Base-by-base conservation (phyloP, 2,888 invertebrate species). In the Acanthococcus lagerstroemiae region DNA sequence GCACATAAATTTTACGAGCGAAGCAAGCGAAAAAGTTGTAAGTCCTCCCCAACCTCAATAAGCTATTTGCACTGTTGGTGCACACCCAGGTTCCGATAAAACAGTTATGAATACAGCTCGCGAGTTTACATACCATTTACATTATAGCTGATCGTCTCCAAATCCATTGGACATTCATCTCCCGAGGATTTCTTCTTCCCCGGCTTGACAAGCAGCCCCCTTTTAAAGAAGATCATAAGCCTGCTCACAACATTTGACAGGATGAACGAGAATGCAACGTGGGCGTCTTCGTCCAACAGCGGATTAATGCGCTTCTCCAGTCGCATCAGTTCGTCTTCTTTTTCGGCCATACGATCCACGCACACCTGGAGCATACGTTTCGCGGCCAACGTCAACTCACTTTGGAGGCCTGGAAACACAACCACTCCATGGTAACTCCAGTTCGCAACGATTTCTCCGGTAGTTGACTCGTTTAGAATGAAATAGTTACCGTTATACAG, bases 291-390 rank as follows among this genome's bases (percentile, higher is more conserved):
- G 76, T 97, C 96, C 44, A 99, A 79, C 56, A 99, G 79, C 0
- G 99, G 99, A 80, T 99, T 99, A 71, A 99, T 99, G 24, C 93
- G 92, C 77, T 97, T 96, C 77, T 99, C 99, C 48, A 99, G 77
- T 70, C 92, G 84, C 88, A 96, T 96, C 60, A 99, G 78, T 74
- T 90, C 86, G 70, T 95, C 93, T 75, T 97, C 97, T 70, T 93
- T 93, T 74, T 95, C 95, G 0, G 86, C 87, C 46, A 96, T 79
- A 70, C 91, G 82, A 70, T 90, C 87, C 0, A 93, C 88, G 74
- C 94, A 95, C 63, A 87, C 83, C 71, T 88, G 87, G 69, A 95
- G 75, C 91, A 96, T 92, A 68, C 88, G 81, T 72, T 90, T 88
- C 0, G 95, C 92, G 0, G 91, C 90, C 15, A 87, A 80, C 0